Conservation (phyloP, 2,113 vertebrate species). For the Antigone vipio region DNA sequence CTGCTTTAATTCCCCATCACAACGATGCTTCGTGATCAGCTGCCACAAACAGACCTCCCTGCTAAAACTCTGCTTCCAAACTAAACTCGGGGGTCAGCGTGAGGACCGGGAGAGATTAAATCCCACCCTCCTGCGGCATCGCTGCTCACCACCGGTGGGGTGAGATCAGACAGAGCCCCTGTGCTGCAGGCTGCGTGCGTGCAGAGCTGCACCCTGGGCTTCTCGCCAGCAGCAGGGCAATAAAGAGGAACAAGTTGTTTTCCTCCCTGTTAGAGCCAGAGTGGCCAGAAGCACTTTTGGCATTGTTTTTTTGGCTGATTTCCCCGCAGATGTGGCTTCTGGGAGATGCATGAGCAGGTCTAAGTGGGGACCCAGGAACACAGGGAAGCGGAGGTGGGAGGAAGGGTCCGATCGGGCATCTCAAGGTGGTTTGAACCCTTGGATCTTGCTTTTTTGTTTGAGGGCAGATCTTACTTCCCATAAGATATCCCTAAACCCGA, state of each 20-base stretch:
- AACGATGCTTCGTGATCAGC: accelerated
- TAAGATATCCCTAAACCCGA: neutral
- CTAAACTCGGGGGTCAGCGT: neutral
- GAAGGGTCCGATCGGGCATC: neutral
- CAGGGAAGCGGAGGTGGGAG: neutral
- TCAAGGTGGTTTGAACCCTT: accelerated
- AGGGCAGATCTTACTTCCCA: neutral
- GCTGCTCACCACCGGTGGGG: accelerated
- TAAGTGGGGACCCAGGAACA: neutral
- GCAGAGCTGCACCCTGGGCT: accelerated
- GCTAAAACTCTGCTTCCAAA: neutral
- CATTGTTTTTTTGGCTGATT: accelerated
- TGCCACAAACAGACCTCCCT: neutral
- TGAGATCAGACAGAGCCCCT: neutral
- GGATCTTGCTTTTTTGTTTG: neutral
- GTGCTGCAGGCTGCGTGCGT: neutral
- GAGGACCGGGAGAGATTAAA: neutral
- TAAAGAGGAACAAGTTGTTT: neutral
- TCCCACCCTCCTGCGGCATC: accelerated
- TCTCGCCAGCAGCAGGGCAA: neutral
- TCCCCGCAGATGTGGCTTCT: neutral
- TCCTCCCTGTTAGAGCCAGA: neutral
- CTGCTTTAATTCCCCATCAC: neutral
- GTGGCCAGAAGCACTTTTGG: neutral
- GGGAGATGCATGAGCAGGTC: neutral